phyloP scores from a whole-genome alignment of 2,113 vertebrate genomes.

The Channa argus region DNA sequence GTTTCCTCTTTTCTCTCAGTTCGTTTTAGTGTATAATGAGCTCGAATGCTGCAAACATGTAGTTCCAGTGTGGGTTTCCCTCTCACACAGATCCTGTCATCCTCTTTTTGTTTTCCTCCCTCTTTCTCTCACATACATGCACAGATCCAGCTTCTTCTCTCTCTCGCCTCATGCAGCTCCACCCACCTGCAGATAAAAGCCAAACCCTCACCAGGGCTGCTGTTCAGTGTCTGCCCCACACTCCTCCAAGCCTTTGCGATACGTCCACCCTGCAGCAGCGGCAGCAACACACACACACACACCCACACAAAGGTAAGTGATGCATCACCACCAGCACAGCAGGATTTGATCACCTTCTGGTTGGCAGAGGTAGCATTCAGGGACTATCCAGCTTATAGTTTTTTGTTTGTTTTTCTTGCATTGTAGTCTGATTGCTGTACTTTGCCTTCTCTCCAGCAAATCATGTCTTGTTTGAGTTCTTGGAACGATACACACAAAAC shows the following conservation, averaged over 20 bases:
- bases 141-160: conserved; percentile 38
- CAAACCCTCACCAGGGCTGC: conserved; percentile 86
- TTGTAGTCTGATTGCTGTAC: not conserved
- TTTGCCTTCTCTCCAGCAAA: not conserved
- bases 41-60: conserved; percentile 40
- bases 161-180: conserved; percentile 80
- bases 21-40: conserved; percentile 15
- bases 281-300: conserved; percentile 68
- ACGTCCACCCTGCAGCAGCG: conserved; percentile 74
- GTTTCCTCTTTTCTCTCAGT: conserved; percentile 18
- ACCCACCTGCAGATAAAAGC: conserved; percentile 97
- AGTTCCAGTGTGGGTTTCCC: conserved; percentile 23
- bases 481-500: not conserved
- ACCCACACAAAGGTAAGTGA: conserved; percentile 87
- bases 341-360: not conserved
- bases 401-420: conserved; percentile 8
- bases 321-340: conserved; percentile 20
- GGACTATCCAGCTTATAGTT: not conserved
- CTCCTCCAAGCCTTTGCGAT: conserved; percentile 80
- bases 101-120: conserved; percentile 33
- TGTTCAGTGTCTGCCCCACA: conserved; percentile 84
- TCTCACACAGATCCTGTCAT: conserved; percentile 37
- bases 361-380: not conserved
- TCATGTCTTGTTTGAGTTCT: not conserved
- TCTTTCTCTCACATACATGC: conserved; percentile 40